A percentile compares a stretch with the other conserved stretches of the same genome.
Evolutionary conservation across 2,113 vertebrate genomes (phyloP).

Genomic region (Brachyistius frenatus): DNA sequence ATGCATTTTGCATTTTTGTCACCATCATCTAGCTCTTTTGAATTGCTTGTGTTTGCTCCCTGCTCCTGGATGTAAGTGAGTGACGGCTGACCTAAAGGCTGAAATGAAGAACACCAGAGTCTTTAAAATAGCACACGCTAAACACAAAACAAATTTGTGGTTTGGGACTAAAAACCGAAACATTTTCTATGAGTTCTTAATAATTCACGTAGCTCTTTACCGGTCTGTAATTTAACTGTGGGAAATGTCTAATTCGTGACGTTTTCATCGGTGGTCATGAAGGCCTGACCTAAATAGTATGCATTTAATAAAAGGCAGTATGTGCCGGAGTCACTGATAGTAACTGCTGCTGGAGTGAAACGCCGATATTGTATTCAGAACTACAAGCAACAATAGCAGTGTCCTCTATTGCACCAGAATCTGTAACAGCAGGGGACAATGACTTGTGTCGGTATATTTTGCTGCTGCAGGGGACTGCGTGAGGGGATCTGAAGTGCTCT

Average conservation of each 20-base stretch:
- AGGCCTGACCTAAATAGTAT: slow-evolving; percentile 24
- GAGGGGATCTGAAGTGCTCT: too few relatives aligned
- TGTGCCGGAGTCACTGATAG: not conserved
- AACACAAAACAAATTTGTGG: slow-evolving; percentile 14
- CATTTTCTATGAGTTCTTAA: slow-evolving; percentile 58
- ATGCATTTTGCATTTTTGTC: too few relatives aligned
- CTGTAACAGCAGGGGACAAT: not conserved
- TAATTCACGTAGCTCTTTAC: slow-evolving; percentile 64
- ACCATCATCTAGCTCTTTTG: too few relatives aligned
- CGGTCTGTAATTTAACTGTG: slow-evolving; percentile 42
- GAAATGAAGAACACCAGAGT: not conserved
- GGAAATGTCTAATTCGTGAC: slow-evolving; percentile 64
- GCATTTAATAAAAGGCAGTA: slow-evolving; percentile 6
- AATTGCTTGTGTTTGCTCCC: too few relatives aligned
- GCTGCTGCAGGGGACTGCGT: too few relatives aligned
- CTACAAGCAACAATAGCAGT: not conserved
- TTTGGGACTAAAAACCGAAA: slow-evolving; percentile 49
- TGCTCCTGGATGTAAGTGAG: not conserved
- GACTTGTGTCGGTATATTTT: not conserved
- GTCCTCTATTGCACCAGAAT: not conserved
- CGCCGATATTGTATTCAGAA: not conserved
- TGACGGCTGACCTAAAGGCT: not conserved
- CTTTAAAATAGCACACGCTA: not conserved
- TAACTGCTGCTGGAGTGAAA: slow-evolving; percentile 9
- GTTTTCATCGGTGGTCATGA: slow-evolving; percentile 34